A percentile compares a stretch with the other conserved stretches of the same genome.
Conservation (phyloP, 2,888 invertebrate genomes). For the Stenotaenia linearis region DNA sequence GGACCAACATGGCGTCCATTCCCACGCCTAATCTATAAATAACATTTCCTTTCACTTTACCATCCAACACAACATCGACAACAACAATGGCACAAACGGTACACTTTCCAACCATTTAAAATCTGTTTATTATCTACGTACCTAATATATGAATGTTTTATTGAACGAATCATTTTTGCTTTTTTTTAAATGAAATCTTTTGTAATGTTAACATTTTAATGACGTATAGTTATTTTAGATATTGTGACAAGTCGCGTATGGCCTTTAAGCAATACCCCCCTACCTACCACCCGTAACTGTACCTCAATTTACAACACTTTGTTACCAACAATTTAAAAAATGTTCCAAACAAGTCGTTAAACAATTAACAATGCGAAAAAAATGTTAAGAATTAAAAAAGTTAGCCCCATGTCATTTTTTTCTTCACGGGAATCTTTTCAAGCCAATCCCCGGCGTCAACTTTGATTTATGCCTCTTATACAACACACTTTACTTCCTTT, state of each 20-base stretch:
- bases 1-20: background rate
- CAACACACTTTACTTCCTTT: constrained; percentile 5
- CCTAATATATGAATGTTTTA: no score
- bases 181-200: no score
- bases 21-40: background rate
- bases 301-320: background rate
- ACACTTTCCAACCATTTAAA: background rate
- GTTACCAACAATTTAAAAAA: background rate
- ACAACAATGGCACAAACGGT: no score
- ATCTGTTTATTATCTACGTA: no score
- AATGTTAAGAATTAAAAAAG: background rate
- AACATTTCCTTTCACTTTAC: background rate
- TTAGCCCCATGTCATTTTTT: background rate
- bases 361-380: background rate
- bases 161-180: no score
- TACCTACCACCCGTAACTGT: background rate
- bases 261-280: no score
- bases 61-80: no score
- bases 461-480: constrained; percentile 15
- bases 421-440: background rate
- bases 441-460: background rate
- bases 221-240: no score
- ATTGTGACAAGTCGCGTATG: no score
- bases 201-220: no score
- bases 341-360: background rate